Evolutionary conservation across 2,113 vertebrate species (phyloP), one percentile per base, ranked within the genome.

Genomic region (Chionomys nivalis): DNA sequence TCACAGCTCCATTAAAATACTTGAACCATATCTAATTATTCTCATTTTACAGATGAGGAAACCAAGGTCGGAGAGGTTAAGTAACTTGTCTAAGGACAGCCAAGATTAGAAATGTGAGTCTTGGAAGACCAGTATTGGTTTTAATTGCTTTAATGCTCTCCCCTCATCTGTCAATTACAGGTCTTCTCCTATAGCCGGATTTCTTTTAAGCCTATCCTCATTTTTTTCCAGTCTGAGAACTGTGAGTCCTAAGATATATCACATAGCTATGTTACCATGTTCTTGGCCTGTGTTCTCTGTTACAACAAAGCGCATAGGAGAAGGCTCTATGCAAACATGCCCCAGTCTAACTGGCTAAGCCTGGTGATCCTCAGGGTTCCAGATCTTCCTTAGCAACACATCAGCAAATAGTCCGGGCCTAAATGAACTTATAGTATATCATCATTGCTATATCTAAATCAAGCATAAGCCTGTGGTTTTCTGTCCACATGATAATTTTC

Each of bases 1-100:
- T 58, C n/a, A 44, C 24, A 58, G n/a, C 70, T 94, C 23, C n/a
- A 87, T 95, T 76, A 78, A 93, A 93, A 72, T 86, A 93, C 16
- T 76, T 95, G 47, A 89, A 91, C 19, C 13, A 82, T 23, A 93
- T 85, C 55, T 88, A 75, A 76, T 90, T 94, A 79, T 31, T 23
- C 16, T n/a, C 39, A 91, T 63, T 88, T 89, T 81, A 93, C 10
- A 93, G 7, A 81, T 86, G 47, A 93, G 21, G 75, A 94, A 94
- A 83, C 24, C 16, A 89, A 96, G 23, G 14, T 49, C 72, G 91
- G 12, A 86, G 3, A 79, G n/a, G 19, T 70, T 93, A 93, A 86
- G 2, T 89, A 72, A 81, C 58, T 63, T 42, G 9, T 86, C 21
- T 85, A 91, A 7, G 1, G 31, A n/a, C 5, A 91, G 19, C 36